phyloP scores from a whole-genome alignment of 2,797 vertebrate species.

The Potorous gilbertii region DNA sequence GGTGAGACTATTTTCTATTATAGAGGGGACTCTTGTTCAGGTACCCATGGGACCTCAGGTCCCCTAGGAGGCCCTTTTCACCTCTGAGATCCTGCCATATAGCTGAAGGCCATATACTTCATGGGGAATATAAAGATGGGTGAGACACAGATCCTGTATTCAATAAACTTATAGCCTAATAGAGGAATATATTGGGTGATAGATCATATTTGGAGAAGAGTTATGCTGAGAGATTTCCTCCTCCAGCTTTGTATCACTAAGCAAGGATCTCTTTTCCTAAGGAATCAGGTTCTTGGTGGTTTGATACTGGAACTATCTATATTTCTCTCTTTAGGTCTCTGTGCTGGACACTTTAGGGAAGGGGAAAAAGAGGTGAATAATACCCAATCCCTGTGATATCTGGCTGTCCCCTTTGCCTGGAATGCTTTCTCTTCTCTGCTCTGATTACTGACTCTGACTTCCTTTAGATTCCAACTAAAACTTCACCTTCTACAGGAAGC shows the following conservation, averaged over 20 bases:
- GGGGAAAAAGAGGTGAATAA: neutral
- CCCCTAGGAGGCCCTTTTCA: neutral
- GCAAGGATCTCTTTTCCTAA: neutral
- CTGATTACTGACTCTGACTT: neutral
- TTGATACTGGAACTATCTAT: neutral
- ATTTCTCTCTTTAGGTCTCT: neutral
- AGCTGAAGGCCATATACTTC: neutral
- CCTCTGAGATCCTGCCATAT: neutral
- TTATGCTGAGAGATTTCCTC: neutral
- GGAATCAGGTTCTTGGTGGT: neutral
- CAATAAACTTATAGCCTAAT: neutral
- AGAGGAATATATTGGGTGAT: neutral
- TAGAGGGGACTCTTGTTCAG: neutral
- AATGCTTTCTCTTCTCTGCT: neutral
- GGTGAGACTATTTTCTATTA: neutral
- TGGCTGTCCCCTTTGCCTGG: neutral
- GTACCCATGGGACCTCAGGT: neutral
- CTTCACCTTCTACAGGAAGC: neutral
- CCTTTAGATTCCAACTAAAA: neutral
- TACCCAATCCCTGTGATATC: neutral
- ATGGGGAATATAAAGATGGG: neutral
- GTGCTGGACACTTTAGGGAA: neutral
- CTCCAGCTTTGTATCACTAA: neutral
- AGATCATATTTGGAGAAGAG: neutral
- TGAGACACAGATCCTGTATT: neutral